A percentile compares a stretch with the other conserved stretches of the same genome.
Conservation (phyloP, 2,113 vertebrate genomes). For the Trichechus manatus region DNA sequence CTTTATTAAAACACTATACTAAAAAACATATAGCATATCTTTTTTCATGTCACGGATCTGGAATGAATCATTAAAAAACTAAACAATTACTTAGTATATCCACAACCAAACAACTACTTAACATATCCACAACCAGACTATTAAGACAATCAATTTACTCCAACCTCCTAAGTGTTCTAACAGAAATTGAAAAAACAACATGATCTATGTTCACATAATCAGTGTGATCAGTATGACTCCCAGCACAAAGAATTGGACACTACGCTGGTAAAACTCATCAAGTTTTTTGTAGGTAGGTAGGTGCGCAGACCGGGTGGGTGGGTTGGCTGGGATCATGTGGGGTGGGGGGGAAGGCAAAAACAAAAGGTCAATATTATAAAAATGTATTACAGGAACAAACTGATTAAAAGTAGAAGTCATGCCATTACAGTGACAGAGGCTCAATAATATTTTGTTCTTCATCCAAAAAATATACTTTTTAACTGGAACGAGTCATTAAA, state of each 20-base stretch:
- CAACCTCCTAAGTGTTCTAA: background rate
- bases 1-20: background rate
- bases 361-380: too few species aligned
- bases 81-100: background rate
- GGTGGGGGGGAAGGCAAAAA: background rate
- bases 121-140: background rate
- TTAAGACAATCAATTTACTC: background rate
- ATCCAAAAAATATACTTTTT: too few species aligned
- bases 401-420: too few species aligned
- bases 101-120: background rate
- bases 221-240: background rate
- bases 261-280: background rate
- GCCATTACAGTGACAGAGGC: too few species aligned
- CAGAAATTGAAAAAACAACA: background rate
- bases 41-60: background rate
- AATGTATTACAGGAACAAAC: too few species aligned
- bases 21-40: background rate
- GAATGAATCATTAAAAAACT: conserved; percentile 4
- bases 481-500: background rate
- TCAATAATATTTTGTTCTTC: too few species aligned
- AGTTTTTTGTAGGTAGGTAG: background rate
- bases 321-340: too few species aligned
- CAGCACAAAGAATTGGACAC: background rate
- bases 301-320: background rate
- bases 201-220: background rate